phyloP scores from a whole-genome alignment of 2,888 invertebrate genomes.

The Drosophila yooni region DNA sequence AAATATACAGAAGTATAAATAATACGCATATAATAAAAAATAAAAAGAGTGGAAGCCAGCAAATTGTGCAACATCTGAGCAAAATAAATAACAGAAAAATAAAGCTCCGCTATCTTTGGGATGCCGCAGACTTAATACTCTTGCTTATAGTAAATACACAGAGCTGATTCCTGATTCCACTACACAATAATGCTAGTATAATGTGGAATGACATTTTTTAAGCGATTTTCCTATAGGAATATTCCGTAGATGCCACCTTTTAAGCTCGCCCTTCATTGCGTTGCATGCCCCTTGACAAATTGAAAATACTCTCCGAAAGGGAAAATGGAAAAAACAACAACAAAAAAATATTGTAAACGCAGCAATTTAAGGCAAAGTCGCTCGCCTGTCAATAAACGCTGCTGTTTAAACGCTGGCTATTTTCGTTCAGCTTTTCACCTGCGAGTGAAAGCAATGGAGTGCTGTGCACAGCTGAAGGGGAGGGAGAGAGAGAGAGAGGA shows the following conservation, averaged over 20 bases:
- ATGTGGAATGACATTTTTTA: neutral
- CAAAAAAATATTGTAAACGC: constrained; percentile 46
- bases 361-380: constrained; percentile 53
- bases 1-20: constrained; percentile 11
- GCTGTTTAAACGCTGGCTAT: constrained; percentile 54
- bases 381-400: constrained; percentile 55
- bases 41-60: constrained; percentile 34
- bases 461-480: rapidly evolving
- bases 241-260: neutral
- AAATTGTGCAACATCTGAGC: constrained; percentile 76
- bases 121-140: neutral
- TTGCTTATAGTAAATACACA: neutral
- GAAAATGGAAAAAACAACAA: constrained; percentile 4
- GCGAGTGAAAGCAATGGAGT: constrained; percentile 25
- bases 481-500: neutral
- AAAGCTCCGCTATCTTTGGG: neutral
- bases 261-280: neutral
- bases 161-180: neutral
- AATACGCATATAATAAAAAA: constrained; percentile 1
- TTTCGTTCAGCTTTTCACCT: constrained; percentile 38
- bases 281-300: neutral
- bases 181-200: neutral
- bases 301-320: neutral
- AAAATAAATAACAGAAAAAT: constrained; percentile 61
- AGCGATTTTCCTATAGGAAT: neutral